Evolutionary conservation across 2,888 invertebrate genomes (phyloP).

Genomic region (Portevinia maculata): DNA sequence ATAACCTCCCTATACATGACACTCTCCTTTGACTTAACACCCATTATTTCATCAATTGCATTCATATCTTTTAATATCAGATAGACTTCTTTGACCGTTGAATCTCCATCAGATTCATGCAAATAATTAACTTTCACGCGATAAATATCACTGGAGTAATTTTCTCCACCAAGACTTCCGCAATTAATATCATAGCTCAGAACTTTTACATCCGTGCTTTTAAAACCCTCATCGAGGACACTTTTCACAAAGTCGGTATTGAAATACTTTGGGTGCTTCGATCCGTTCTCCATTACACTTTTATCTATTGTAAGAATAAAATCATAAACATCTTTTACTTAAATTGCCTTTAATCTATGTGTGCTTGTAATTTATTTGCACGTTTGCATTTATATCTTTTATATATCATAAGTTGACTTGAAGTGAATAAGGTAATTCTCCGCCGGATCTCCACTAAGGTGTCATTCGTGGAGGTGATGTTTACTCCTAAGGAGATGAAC

Average conservation of each 20-base stretch:
- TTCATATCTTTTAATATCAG: conserved; percentile 40
- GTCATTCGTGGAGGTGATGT: no score
- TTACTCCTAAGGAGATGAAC: no score
- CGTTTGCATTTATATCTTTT: no score
- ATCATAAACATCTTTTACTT: not conserved
- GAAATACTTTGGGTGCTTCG: conserved; percentile 5
- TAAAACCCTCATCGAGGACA: conserved; percentile 14
- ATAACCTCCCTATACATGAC: conserved; percentile 13
- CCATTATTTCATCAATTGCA: not conserved
- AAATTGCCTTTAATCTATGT: no score
- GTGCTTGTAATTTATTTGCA: no score
- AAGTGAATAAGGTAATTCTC: no score
- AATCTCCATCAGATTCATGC: not conserved
- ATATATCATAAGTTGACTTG: no score
- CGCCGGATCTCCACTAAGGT: no score
- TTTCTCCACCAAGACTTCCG: conserved; percentile 25
- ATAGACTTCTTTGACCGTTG: not conserved
- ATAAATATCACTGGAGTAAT: conserved; percentile 40
- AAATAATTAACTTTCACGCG: conserved; percentile 12
- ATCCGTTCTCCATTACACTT: conserved; percentile 14
- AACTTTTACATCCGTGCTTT: conserved; percentile 11
- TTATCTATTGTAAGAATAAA: not conserved
- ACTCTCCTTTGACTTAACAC: conserved; percentile 14
- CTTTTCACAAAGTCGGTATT: conserved; percentile 6
- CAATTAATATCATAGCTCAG: not conserved